A percentile compares a stretch with the other conserved stretches of the same genome.
phyloP scores from a whole-genome alignment of 2,797 vertebrate genomes.

The Orientallactaga sibirica region DNA sequence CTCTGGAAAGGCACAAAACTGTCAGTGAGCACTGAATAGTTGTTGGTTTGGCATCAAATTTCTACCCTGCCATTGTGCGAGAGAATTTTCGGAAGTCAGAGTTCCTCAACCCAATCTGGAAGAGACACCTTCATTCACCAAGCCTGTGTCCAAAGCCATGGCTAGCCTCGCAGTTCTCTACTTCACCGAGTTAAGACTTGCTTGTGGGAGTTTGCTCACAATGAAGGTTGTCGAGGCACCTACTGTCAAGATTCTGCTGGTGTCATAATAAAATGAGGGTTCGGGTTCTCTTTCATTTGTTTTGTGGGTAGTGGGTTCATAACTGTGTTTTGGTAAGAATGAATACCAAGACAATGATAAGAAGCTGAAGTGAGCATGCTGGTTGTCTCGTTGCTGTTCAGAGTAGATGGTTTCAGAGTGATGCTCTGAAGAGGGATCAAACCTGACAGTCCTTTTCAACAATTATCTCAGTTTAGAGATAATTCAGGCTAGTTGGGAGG shows the following conservation, averaged over 20 bases:
- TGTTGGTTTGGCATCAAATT: neutral
- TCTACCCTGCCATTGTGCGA: neutral
- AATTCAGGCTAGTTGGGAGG: neutral
- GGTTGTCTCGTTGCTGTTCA: neutral
- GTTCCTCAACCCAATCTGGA: neutral
- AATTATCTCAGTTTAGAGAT: neutral
- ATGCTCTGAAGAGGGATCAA: neutral
- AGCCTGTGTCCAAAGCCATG: neutral
- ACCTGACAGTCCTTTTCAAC: neutral
- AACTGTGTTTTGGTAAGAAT: neutral
- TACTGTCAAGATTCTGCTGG: neutral
- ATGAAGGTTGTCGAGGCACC: neutral
- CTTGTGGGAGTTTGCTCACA: neutral
- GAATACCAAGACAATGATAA: neutral
- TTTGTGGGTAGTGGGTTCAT: neutral
- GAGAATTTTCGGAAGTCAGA: neutral
- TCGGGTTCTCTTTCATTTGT: neutral
- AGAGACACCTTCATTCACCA: neutral
- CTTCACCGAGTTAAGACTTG: neutral
- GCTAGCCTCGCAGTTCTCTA: neutral
- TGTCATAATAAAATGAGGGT: neutral
- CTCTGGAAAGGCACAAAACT: slow-evolving; percentile 84
- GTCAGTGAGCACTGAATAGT: slow-evolving; percentile 50
- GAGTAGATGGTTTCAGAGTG: neutral
- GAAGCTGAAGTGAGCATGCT: neutral